Percentiles rank a stretch among this genome's conserved stretches.
phyloP scores from a whole-genome alignment of 2,797 vertebrate genomes.

The Dallia pectoralis region DNA sequence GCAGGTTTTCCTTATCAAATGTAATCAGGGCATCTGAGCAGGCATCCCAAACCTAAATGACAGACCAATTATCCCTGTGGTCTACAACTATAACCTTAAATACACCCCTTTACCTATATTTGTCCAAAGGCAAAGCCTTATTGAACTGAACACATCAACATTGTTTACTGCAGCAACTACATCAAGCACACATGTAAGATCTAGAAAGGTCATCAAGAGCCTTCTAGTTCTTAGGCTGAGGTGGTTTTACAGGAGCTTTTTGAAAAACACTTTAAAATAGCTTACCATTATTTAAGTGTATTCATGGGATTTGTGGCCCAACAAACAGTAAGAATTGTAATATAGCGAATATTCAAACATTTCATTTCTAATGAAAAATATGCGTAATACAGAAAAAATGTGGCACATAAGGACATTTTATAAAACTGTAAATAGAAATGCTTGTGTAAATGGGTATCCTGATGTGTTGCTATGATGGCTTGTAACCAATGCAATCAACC shows the following conservation, averaged over 20 bases:
- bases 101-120: conserved; percentile 62
- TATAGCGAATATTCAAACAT: neutral
- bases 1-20: conserved; percentile 93
- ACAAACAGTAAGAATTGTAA: conserved; percentile 30
- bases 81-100: conserved; percentile 62
- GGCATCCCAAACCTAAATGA: conserved; percentile 95
- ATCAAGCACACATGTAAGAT: conserved; percentile 42
- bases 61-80: conserved; percentile 64
- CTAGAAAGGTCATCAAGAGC: conserved; percentile 47
- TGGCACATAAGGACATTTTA: neutral
- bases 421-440: neutral
- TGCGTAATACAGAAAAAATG: too few relatives aligned
- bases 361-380: neutral
- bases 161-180: conserved; percentile 41
- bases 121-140: conserved; percentile 50
- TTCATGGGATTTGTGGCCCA: conserved; percentile 46
- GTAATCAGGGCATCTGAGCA: conserved; percentile 97
- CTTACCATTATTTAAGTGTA: conserved; percentile 54
- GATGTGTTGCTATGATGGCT: conserved; percentile 61
- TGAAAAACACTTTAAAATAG: conserved; percentile 43
- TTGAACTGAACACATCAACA: conserved; percentile 74
- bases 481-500: conserved; percentile 68
- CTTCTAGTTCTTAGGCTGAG: conserved; percentile 37
- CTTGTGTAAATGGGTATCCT: conserved; percentile 54
- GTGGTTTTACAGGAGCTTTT: conserved; percentile 25